Base-by-base conservation (phyloP, 2,113 vertebrate species). In the Opisthocomus hoazin region DNA sequence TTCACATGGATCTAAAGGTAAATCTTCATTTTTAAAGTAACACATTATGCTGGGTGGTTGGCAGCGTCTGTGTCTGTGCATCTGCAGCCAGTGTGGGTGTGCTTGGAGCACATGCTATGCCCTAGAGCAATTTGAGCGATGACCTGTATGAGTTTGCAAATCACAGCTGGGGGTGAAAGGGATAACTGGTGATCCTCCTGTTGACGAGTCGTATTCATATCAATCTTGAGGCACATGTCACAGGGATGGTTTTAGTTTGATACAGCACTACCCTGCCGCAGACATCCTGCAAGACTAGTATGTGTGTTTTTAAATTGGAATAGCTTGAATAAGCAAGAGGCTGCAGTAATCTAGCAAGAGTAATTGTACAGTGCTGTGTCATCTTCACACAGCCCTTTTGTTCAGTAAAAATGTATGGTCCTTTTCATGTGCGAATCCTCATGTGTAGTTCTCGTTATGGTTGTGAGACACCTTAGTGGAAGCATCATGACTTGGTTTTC, bases 191-290 rank as follows among this genome's bases (percentile, higher is more conserved):
- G 13, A 50, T 39, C 30, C 23, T 51, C 43, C 61, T 73, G 30
- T 30, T 82, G 29, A 3, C 61, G n/a, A n/a, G n/a, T 29, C 2
- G 0, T 11, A 8, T 32, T 58, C 30, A 2, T 32, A 16, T 17
- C 60, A 10, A 1, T 14, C 32, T 15, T 5, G 18, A 36, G 56
- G 48, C 29, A 16, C 3, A 1, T 4, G 4, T 27, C 5, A 4
- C 1, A 0, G 39, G 16, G 11, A 6, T 22, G 39, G 34, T 5
- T 78, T 84, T 64, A 18, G 17, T 39, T 45, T 14, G 34, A 9
- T 64, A 8, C 13, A 45, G 14, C 41, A 29, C 15, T 32, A 2
- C 48, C n/a, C 61, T 51, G 30, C 48, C 46, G 23, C 36, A 32
- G 78, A 8, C 32, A 12, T 64, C 37, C n/a, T 43, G n/a, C 64